These are phyloP conservation scores for Brachionus asplanchnoidis DNA, from an alignment of 1,140 invertebrate species.

Conservation along the genomic window DNA sequence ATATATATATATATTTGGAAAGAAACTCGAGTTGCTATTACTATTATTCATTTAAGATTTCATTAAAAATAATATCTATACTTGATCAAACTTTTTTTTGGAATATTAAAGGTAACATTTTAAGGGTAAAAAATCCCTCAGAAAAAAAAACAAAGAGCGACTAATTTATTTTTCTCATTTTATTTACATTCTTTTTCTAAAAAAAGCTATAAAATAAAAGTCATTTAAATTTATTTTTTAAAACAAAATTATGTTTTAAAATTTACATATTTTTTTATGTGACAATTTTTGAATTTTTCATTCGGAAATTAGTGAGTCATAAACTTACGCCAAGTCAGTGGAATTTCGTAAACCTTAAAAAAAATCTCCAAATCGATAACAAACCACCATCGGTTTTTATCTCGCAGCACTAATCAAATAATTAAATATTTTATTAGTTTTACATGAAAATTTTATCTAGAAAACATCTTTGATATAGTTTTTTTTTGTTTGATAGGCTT, in stretches of 20 bases:
- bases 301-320: not conserved
- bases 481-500: not conserved
- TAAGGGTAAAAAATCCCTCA: not conserved
- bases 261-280: not conserved
- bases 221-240: not conserved
- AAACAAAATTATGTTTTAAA: not conserved
- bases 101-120: not conserved
- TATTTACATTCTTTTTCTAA: not conserved
- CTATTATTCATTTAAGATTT: conserved; percentile 5
- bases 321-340: not conserved
- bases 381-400: not conserved
- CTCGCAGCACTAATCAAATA: not conserved
- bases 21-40: not conserved
- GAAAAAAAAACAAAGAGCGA: not conserved
- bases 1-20: not conserved
- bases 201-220: not conserved
- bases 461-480: not conserved
- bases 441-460: not conserved
- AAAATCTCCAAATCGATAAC: not conserved
- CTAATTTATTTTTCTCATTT: not conserved
- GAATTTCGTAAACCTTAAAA: not conserved
- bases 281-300: not conserved
- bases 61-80: not conserved
- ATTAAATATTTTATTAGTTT: not conserved
- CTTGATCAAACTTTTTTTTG: not conserved